phyloP scores from a whole-genome alignment of 2,113 vertebrate species.

The Myodes glareolus region DNA sequence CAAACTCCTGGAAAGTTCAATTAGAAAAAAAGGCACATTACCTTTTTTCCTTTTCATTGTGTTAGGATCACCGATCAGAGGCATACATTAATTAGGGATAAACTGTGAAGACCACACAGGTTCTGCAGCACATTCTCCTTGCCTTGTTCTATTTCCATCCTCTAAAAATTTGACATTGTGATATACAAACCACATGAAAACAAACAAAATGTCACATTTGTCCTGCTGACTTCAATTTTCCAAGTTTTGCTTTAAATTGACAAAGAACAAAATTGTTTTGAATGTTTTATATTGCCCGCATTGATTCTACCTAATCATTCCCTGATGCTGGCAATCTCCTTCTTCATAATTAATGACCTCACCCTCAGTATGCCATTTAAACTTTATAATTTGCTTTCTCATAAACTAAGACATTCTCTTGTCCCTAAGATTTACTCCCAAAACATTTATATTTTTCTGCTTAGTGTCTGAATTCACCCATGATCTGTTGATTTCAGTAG shows the following conservation, averaged over 20 bases:
- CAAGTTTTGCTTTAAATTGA: neutral
- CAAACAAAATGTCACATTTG: neutral
- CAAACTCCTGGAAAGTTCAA: conserved; percentile 1
- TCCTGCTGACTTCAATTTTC: neutral
- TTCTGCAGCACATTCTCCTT: neutral
- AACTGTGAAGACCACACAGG: neutral
- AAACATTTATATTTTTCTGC: neutral
- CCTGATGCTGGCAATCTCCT: neutral
- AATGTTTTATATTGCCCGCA: neutral
- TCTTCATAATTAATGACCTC: conserved; percentile 2
- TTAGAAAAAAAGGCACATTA: conserved; percentile 13
- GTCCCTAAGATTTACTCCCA: neutral
- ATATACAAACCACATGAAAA: neutral
- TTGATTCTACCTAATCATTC: neutral
- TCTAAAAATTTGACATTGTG: neutral
- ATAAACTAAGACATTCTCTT: neutral
- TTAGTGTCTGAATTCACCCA: neutral
- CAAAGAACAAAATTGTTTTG: conserved; percentile 21
- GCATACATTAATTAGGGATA: neutral
- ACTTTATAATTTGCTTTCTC: neutral
- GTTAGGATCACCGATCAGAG: neutral
- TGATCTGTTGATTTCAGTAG: neutral
- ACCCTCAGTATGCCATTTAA: neutral
- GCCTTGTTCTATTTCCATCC: neutral
- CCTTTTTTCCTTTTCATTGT: conserved; percentile 14